phyloP scores from a whole-genome alignment of 1,140 invertebrate genomes.

The Atta colombica region DNA sequence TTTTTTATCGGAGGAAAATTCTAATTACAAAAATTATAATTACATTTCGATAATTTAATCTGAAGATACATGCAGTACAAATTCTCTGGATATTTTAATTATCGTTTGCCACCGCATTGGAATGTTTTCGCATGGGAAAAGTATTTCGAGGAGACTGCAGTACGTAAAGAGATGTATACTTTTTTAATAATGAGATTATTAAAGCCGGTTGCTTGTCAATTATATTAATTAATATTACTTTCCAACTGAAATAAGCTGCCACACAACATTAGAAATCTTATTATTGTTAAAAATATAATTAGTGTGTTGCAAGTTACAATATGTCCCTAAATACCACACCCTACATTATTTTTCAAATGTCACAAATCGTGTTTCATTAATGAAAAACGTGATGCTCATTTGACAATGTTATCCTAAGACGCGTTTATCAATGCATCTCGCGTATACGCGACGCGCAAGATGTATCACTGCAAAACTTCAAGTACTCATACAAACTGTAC shows the following conservation, averaged over 20 bases:
- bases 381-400: background rate
- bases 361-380: background rate
- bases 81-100: background rate
- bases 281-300: too few relatives aligned
- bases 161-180: too few relatives aligned
- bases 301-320: too few relatives aligned
- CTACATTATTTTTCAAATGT: background rate
- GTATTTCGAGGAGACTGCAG: background rate
- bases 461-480: conserved; percentile 77
- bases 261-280: too few relatives aligned
- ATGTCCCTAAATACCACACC: too few relatives aligned
- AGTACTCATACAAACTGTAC: conserved; percentile 81
- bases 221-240: too few relatives aligned
- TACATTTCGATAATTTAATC: background rate
- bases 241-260: too few relatives aligned
- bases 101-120: background rate
- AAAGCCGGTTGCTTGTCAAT: too few relatives aligned
- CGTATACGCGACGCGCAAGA: conserved; percentile 26
- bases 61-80: background rate
- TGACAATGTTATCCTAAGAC: background rate
- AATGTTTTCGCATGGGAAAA: background rate
- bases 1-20: conserved; percentile 22
- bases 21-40: background rate
- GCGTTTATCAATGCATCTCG: background rate
- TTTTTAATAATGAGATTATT: too few relatives aligned